A percentile compares a stretch with the other conserved stretches of the same genome.
Evolutionary conservation across 2,797 vertebrate genomes (phyloP).

Genomic region (Serranus cabrilla): DNA sequence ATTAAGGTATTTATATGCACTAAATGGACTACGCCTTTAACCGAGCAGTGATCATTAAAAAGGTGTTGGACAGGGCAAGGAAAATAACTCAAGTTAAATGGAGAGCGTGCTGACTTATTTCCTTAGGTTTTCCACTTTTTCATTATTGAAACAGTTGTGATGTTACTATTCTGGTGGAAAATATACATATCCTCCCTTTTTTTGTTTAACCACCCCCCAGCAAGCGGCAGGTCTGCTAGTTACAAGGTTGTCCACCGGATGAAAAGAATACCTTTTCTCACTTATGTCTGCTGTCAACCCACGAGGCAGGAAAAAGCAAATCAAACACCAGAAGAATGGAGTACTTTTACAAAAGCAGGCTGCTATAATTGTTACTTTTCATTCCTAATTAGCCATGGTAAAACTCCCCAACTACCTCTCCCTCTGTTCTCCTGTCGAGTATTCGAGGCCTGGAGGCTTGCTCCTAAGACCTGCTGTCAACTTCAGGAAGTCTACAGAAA

Average conservation of each 20-base stretch:
- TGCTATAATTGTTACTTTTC: slow-evolving; percentile 68
- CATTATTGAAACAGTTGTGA: not conserved
- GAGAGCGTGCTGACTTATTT: not conserved
- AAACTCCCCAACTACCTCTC: slow-evolving; percentile 38
- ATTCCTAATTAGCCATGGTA: slow-evolving; percentile 63
- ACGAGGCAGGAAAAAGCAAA: slow-evolving; percentile 19
- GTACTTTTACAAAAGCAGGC: slow-evolving; percentile 48
- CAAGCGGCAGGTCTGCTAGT: slow-evolving; percentile 9
- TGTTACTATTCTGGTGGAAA: not conserved
- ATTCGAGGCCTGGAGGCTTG: slow-evolving; percentile 52
- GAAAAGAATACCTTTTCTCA: slow-evolving; percentile 61
- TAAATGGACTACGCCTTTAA: slow-evolving; percentile 3
- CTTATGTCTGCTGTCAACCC: slow-evolving; percentile 34
- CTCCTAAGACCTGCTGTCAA: slow-evolving; percentile 67
- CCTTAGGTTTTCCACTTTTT: not conserved
- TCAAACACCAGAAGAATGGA: slow-evolving; percentile 39
- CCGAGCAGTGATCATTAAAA: not conserved
- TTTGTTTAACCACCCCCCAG: slow-evolving; percentile 23
- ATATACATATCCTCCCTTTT: slow-evolving; percentile 7
- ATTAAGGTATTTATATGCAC: not conserved
- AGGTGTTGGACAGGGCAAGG: not conserved
- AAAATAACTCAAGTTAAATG: not conserved
- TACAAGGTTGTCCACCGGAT: slow-evolving; percentile 31
- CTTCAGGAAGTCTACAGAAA: slow-evolving; percentile 68
- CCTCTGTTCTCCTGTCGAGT: slow-evolving; percentile 46